These are phyloP conservation scores for Hyphantria cunea DNA, from an alignment of 1,140 invertebrate species.

Conservation along the genomic window DNA sequence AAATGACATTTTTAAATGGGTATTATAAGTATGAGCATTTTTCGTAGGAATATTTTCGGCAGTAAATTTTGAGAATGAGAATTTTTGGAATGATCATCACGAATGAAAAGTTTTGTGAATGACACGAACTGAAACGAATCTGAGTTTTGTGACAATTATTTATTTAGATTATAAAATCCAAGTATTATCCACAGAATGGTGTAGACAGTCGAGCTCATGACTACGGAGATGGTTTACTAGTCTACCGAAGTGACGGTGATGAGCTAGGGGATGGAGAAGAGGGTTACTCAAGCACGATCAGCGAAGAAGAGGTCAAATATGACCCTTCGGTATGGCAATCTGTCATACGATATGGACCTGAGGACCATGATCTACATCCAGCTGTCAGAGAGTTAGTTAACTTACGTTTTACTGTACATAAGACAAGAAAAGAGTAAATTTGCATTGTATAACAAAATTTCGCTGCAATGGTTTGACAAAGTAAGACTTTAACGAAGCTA, in stretches of 20 bases:
- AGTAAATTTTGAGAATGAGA: no score
- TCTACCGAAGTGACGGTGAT: constrained; percentile 81
- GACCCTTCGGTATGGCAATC: constrained; percentile 85
- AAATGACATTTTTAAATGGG: no score
- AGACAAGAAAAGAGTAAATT: no score
- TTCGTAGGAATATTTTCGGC: no score
- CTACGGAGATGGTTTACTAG: constrained; percentile 83
- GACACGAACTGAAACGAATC: no score
- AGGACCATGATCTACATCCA: constrained; percentile 67
- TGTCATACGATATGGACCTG: constrained; percentile 83
- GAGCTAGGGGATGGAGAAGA: constrained; percentile 82
- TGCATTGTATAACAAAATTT: no score
- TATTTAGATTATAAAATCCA: no score
- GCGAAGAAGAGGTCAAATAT: constrained; percentile 84
- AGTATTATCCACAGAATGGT: constrained; percentile 56
- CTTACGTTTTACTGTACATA: not conserved
- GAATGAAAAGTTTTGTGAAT: no score
- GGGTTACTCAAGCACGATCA: constrained; percentile 84
- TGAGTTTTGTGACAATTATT: no score
- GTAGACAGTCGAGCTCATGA: constrained; percentile 78
- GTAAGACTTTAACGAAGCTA: no score
- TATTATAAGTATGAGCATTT: no score
- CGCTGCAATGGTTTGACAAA: no score
- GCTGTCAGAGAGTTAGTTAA: constrained; percentile 80
- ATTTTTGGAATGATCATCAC: not conserved